phyloP scores from a whole-genome alignment of 1,140 invertebrate genomes.

The Drosophila navojoa region DNA sequence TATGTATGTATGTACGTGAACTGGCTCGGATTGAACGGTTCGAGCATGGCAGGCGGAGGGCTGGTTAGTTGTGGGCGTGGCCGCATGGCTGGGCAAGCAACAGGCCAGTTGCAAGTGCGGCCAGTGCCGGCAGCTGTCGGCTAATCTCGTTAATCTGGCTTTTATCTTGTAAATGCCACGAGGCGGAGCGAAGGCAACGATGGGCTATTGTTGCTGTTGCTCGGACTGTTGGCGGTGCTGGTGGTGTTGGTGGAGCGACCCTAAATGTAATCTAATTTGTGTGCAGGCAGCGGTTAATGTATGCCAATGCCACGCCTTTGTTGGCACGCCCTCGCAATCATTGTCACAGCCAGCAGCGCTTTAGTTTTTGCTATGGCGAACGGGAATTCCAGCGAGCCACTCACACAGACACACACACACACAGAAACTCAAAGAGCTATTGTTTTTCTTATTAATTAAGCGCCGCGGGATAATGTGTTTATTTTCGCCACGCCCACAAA shows the following conservation, averaged over 20 bases:
- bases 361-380: conserved; percentile 19
- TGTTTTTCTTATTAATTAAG: conserved; percentile 70
- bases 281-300: conserved; percentile 49
- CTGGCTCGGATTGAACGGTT: conserved; percentile 11
- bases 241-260: not conserved
- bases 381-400: not conserved
- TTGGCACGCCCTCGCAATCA: conserved; percentile 31
- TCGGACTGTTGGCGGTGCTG: conserved; percentile 8
- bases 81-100: not conserved
- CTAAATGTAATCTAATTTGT: conserved; percentile 73
- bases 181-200: conserved; percentile 29
- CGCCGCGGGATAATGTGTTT: conserved; percentile 56
- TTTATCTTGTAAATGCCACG: conserved; percentile 71
- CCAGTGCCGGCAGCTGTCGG: conserved; percentile 36
- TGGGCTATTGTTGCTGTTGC: conserved; percentile 46
- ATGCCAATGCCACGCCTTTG: conserved; percentile 20
- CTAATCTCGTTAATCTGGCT: conserved; percentile 77
- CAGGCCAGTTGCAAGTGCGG: conserved; percentile 26
- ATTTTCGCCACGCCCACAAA: conserved; percentile 49
- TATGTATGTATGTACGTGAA: too few relatives aligned
- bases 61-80: not conserved
- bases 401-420: not conserved
- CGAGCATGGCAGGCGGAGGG: not conserved
- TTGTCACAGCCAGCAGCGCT: conserved; percentile 33
- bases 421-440: not conserved